Evolutionary conservation across 2,113 vertebrate genomes (phyloP).

Genomic region (Lota lota): DNA sequence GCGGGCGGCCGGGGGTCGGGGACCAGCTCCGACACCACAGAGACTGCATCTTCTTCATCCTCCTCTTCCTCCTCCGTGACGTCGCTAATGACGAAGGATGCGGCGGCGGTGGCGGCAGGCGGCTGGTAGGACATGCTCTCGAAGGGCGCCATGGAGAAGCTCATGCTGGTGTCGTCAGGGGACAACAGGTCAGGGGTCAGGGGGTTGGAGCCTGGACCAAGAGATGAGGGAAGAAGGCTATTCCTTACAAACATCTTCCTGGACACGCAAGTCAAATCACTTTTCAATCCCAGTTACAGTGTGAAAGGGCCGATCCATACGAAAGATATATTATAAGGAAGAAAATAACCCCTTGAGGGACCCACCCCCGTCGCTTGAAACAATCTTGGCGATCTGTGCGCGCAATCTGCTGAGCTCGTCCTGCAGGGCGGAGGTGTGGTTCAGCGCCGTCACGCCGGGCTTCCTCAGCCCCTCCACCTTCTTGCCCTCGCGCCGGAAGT

Average conservation of each 20-base stretch:
- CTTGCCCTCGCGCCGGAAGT: slow-evolving; percentile 91
- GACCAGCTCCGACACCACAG: slow-evolving; percentile 85
- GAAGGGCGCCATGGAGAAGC: slow-evolving; percentile 90
- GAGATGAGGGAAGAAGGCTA: too few species aligned
- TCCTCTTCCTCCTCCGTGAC: slow-evolving; percentile 88
- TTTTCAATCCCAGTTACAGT: too few species aligned
- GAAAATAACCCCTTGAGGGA: too few species aligned
- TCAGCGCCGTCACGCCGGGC: slow-evolving; percentile 88
- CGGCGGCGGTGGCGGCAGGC: slow-evolving; percentile 69
- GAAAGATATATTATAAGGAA: too few species aligned
- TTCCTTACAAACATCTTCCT: too few species aligned
- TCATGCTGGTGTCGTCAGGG: slow-evolving; percentile 89
- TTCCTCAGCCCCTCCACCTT: slow-evolving; percentile 89
- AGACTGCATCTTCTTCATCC: slow-evolving; percentile 75
- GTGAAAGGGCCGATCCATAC: too few species aligned
- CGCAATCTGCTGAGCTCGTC: slow-evolving; percentile 92
- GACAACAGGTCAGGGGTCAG: slow-evolving; percentile 91
- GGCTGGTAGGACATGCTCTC: slow-evolving; percentile 84
- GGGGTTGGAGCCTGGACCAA: slow-evolving; percentile 80
- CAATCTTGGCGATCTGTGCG: slow-evolving; percentile 94
- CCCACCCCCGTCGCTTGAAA: slow-evolving; percentile 85
- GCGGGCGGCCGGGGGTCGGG: slow-evolving; percentile 78
- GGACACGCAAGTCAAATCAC: too few species aligned
- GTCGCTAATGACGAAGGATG: slow-evolving; percentile 97
- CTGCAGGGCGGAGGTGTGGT: slow-evolving; percentile 89